phyloP scores from a whole-genome alignment of 2,888 invertebrate genomes.

The Xanthorhoe designata region DNA sequence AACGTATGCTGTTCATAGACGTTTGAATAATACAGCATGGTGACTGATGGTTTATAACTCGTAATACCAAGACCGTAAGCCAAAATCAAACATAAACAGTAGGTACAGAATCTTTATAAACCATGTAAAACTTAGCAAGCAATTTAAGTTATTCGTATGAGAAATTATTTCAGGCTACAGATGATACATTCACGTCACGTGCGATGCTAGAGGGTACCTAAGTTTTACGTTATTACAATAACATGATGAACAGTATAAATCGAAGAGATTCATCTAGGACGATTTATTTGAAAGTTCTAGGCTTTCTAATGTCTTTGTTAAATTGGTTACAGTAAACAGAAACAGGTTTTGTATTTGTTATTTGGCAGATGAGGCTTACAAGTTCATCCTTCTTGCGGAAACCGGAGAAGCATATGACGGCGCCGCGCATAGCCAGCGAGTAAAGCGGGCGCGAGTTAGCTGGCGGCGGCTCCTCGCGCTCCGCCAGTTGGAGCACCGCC shows the following conservation, averaged over 20 bases:
- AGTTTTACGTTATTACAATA: background rate
- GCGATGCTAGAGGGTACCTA: background rate
- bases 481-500: constrained; percentile 91
- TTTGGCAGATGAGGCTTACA: constrained; percentile 83
- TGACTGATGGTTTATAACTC: constrained; percentile 28
- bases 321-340: background rate
- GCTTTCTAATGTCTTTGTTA: background rate
- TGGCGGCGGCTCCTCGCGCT: constrained; percentile 89
- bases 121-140: background rate
- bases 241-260: too few species aligned
- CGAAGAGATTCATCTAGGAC: too few species aligned
- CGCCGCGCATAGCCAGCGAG: constrained; percentile 94
- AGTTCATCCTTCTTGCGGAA: constrained; percentile 95
- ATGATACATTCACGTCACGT: background rate
- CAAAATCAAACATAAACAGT: constrained; percentile 23
- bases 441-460: constrained; percentile 93
- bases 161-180: background rate
- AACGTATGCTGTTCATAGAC: constrained; percentile 11
- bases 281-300: background rate
- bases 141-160: background rate
- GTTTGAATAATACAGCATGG: constrained; percentile 14
- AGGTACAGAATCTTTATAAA: background rate
- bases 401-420: constrained; percentile 96
- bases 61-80: constrained; percentile 21
- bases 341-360: background rate